phyloP scores from a whole-genome alignment of 2,797 vertebrate species.

The Heteromormyrus szaboi region DNA sequence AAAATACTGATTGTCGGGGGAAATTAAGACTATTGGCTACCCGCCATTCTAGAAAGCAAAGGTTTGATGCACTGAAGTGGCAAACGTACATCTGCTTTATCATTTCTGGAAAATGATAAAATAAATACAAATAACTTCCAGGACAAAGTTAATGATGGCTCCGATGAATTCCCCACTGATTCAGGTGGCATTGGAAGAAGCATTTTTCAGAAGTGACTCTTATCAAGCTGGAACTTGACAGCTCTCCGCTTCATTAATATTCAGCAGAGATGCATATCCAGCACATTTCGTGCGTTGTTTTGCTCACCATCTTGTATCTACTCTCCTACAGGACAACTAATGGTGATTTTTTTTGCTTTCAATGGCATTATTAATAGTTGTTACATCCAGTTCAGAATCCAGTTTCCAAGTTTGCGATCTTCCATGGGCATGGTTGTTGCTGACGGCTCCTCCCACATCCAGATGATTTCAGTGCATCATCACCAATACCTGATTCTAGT shows the following conservation, averaged over 20 bases:
- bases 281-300: background rate
- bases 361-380: constrained; percentile 26
- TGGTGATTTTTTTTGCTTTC: background rate
- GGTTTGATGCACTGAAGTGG: background rate
- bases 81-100: background rate
- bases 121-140: background rate
- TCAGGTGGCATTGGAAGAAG: background rate
- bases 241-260: background rate
- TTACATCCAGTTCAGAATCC: background rate
- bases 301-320: background rate
- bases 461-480: background rate
- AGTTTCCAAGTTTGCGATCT: background rate
- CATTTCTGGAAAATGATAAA: background rate
- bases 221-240: background rate
- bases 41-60: background rate
- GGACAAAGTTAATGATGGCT: background rate
- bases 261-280: background rate
- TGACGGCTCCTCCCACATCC: background rate
- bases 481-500: background rate
- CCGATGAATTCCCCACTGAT: background rate
- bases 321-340: background rate
- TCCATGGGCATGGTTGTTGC: background rate
- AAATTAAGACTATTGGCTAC: background rate
- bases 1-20: background rate
- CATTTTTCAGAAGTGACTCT: background rate